A percentile compares a stretch with the other conserved stretches of the same genome.
Evolutionary conservation across 2,797 vertebrate genomes (phyloP).

Genomic region (Alcedo atthis): DNA sequence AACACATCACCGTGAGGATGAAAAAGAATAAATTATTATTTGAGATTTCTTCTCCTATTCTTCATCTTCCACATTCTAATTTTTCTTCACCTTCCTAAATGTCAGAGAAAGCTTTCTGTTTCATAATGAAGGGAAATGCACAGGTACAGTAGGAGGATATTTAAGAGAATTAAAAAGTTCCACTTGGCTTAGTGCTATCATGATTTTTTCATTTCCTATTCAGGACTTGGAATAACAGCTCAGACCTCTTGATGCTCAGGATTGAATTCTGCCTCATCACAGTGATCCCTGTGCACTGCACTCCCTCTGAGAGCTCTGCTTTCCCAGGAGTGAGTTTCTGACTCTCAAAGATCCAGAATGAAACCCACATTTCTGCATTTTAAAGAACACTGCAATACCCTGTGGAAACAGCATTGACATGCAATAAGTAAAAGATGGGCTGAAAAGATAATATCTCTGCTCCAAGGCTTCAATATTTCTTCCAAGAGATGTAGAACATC

Average conservation of each 20-base stretch:
- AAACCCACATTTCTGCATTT: neutral
- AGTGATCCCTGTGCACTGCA: neutral
- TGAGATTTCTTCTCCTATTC: neutral
- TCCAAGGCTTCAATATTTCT: neutral
- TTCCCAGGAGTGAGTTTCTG: neutral
- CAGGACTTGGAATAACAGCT: neutral
- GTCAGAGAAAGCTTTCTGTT: neutral
- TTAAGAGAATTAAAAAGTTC: neutral
- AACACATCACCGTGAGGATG: neutral
- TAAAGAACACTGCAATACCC: neutral
- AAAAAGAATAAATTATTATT: neutral
- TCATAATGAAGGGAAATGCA: neutral
- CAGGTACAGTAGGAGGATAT: neutral
- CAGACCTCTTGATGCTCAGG: neutral
- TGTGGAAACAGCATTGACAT: neutral
- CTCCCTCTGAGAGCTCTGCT: neutral
- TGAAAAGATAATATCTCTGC: neutral
- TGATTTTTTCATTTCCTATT: conserved; percentile 3
- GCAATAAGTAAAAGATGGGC: neutral
- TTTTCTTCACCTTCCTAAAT: neutral
- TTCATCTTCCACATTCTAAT: neutral
- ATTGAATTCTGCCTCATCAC: neutral
- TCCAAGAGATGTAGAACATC: neutral
- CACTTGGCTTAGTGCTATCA: neutral
- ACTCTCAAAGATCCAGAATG: neutral